Conservation (phyloP, 2,113 vertebrate genomes). For the Formicarius rufipectus region DNA sequence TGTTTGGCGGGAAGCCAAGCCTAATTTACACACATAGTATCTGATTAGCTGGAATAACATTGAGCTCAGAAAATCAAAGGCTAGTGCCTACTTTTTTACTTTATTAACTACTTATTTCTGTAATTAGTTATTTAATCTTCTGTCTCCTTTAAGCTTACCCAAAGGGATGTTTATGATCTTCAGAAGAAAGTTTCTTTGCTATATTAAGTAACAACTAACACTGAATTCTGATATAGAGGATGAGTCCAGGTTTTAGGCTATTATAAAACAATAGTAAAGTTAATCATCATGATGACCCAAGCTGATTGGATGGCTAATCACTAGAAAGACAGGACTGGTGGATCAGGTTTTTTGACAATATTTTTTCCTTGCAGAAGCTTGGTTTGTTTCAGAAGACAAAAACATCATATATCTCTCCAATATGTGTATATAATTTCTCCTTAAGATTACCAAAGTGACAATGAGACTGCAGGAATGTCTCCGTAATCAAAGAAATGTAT, state of each 20-base stretch:
- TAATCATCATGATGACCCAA: background rate
- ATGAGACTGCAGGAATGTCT: background rate
- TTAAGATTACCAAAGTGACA: background rate
- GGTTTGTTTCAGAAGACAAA: background rate
- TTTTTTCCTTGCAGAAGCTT: background rate
- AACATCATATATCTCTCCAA: background rate
- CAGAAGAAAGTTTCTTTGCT: background rate
- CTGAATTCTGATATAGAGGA: background rate
- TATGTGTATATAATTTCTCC: background rate
- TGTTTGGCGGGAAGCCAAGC: no score
- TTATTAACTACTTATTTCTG: background rate
- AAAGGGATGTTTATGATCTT: background rate
- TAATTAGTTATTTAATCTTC: conserved; percentile 17
- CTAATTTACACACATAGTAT: no score
- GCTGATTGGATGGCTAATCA: background rate
- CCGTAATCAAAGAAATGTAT: background rate
- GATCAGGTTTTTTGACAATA: background rate
- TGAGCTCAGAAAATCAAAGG: background rate
- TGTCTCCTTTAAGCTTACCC: background rate
- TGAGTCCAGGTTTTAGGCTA: background rate
- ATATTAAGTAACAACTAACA: background rate
- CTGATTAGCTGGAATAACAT: background rate
- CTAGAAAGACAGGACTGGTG: background rate
- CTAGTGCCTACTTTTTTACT: background rate
- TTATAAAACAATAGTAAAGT: background rate